phyloP scores from a whole-genome alignment of 2,888 invertebrate genomes.

The Rhagium mordax region DNA sequence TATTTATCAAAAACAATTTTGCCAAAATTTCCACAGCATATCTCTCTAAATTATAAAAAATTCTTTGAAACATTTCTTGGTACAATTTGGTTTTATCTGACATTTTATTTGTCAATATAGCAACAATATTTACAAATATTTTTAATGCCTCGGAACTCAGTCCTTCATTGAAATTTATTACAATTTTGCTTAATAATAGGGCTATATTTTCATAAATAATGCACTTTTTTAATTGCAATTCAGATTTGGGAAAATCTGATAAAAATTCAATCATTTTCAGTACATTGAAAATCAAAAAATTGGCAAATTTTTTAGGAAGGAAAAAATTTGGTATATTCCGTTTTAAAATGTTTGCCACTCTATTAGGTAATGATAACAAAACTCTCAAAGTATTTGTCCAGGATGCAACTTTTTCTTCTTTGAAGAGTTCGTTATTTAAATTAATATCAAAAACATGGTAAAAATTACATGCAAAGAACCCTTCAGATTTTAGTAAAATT shows the following conservation, averaged over 20 bases:
- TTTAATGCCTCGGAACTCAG: constrained; percentile 70
- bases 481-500: constrained; percentile 74
- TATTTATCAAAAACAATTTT: constrained; percentile 72
- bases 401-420: constrained; percentile 34
- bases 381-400: constrained; percentile 74
- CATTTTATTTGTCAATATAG: constrained; percentile 70
- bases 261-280: constrained; percentile 77
- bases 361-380: constrained; percentile 78
- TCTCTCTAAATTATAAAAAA: constrained; percentile 74
- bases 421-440: constrained; percentile 65
- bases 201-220: constrained; percentile 56
- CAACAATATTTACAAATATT: constrained; percentile 73
- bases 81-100: constrained; percentile 67
- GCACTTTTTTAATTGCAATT: constrained; percentile 62
- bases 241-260: constrained; percentile 65
- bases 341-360: constrained; percentile 79
- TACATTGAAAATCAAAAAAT: constrained; percentile 75
- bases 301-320: constrained; percentile 73
- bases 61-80: constrained; percentile 70
- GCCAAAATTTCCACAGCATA: constrained; percentile 75
- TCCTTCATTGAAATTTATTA: constrained; percentile 73
- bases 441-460: constrained; percentile 44
- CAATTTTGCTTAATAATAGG: constrained; percentile 75
- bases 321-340: constrained; percentile 75
- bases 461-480: constrained; percentile 71